A percentile compares a stretch with the other conserved stretches of the same genome.
phyloP scores from a whole-genome alignment of 1,140 invertebrate species.

The Maniola jurtina region DNA sequence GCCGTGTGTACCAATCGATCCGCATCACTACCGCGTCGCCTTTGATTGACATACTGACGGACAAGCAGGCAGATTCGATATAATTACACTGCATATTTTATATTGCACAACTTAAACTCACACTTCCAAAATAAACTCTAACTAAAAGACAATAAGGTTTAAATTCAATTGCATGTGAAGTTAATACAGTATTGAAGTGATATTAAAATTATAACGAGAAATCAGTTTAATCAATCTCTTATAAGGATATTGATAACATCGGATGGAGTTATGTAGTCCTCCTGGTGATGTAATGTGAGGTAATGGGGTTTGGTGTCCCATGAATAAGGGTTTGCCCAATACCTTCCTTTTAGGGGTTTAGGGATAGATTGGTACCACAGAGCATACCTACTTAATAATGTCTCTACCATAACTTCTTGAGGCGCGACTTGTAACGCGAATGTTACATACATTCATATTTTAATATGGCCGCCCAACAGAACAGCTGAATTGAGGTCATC shows the following conservation, averaged over 20 bases:
- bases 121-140: constrained; percentile 18
- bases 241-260: constrained; percentile 32
- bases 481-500: too few species aligned
- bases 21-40: constrained; percentile 50
- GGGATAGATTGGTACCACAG: not conserved
- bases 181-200: constrained; percentile 17
- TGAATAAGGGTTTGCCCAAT: not conserved
- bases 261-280: constrained; percentile 7
- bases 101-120: constrained; percentile 41
- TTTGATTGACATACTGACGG: constrained; percentile 67
- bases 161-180: not conserved
- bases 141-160: not conserved
- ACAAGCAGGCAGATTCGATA: constrained; percentile 68
- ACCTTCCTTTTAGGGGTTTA: not conserved
- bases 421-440: too few species aligned
- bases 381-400: too few species aligned
- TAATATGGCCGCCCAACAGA: too few species aligned
- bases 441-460: too few species aligned
- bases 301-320: not conserved
- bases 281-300: constrained; percentile 11
- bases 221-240: constrained; percentile 35
- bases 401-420: too few species aligned
- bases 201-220: constrained; percentile 33
- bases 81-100: constrained; percentile 76
- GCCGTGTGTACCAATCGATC: constrained; percentile 20